phyloP scores from a whole-genome alignment of 2,113 vertebrate species.

The Orientallactaga bullata region DNA sequence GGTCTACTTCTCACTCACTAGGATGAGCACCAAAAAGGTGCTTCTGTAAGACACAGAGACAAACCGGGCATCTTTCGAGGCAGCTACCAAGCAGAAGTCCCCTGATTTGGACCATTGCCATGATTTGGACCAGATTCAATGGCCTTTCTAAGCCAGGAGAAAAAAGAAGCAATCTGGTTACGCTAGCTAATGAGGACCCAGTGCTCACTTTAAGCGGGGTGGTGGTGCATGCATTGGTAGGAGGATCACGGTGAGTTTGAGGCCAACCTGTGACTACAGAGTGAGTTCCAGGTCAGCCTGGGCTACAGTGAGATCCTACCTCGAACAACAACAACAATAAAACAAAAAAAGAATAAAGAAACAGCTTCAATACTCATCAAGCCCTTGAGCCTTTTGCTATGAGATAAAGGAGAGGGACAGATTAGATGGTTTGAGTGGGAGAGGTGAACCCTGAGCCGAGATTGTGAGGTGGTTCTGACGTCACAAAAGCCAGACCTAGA shows the following conservation, averaged over 20 bases:
- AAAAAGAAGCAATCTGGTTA: constrained; percentile 62
- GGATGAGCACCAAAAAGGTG: constrained; percentile 66
- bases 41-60: constrained; percentile 73
- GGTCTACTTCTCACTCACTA: constrained; percentile 11
- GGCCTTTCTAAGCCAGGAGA: neutral
- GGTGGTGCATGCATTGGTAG: too few species aligned
- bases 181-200: constrained; percentile 30
- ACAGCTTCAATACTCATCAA: neutral
- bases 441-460: neutral
- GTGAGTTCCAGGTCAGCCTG: too few species aligned
- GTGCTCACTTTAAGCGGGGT: constrained; percentile 17
- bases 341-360: constrained; percentile 66
- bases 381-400: constrained; percentile 25
- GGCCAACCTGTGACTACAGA: too few species aligned
- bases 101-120: neutral
- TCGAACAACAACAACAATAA: too few species aligned
- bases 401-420: neutral
- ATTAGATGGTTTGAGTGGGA: neutral
- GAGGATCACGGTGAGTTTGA: too few species aligned
- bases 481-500: constrained; percentile 60
- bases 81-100: constrained; percentile 64
- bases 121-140: neutral
- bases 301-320: too few species aligned
- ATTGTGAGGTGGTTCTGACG: neutral
- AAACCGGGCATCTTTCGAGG: constrained; percentile 81